Base-by-base conservation (phyloP, 1,140 invertebrate genomes). In the Formica selysi region DNA sequence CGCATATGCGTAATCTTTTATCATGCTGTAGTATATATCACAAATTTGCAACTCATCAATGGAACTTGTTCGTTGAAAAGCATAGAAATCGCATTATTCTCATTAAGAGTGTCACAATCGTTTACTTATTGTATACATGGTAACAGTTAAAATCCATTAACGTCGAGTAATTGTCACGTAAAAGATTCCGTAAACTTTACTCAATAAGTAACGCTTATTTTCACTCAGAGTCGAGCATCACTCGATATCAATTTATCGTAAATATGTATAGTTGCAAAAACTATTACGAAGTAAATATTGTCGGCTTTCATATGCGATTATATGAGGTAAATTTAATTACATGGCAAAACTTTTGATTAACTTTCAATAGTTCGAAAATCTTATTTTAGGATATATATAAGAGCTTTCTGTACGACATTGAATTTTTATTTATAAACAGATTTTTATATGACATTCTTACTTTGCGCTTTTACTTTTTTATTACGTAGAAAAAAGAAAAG, bases 121-220 rank as follows among this genome's bases (percentile, higher is more conserved):
- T 22, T 83, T 61, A 59, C 22, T 61, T 73, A 73, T 22, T 61
- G 51, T 71, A 73, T 74, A 74, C 38, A 36, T 26, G n/a, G 7
- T 59, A 54, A 83, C 68, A 74, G 54, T 73, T 44, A 74, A 83
- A 83, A 73, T 83, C 79, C 57, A 74, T 83, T 83, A 83, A 83
- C 54, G 68, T 36, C n/a, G 19, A 61, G 19, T 44, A 32, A 62
- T 61, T 36, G 26, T 61, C 11, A 38, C 67, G 38, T 62, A 41
- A 83, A 71, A 73, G 67, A 83, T 61, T 48, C n/a, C 13, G 38
- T 4, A 44, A 80, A 70, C 22, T 41, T 54, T 19, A 59, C 44
- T 44, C n/a, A 73, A n/a, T 67, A 65, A 11, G 13, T 26, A 29
- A 19, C 10, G 51, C 22, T 81, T 59, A 51, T 54, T 44, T 73